These are phyloP conservation scores for Eilema depressum DNA, from an alignment of 2,888 invertebrate species.

Conservation along the genomic window DNA sequence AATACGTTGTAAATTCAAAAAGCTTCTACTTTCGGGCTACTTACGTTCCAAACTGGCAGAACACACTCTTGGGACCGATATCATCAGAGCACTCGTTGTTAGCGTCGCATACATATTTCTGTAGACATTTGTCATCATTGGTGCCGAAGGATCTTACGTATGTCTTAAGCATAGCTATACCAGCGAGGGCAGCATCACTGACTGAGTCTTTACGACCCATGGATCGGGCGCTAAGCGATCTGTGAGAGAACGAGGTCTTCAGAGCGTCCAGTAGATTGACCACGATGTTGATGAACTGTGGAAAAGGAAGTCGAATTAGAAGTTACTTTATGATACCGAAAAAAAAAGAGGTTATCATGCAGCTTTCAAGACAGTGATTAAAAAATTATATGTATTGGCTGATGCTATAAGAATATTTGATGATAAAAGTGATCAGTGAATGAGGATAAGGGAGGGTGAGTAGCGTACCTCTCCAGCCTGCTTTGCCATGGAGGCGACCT, in stretches of 20 bases:
- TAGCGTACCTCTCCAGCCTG: conserved; percentile 97
- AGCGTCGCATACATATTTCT: conserved; percentile 96
- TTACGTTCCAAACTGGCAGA: conserved; percentile 98
- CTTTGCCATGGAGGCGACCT: conserved; percentile 97
- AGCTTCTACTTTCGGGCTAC: conserved; percentile 67
- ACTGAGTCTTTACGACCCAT: conserved; percentile 95
- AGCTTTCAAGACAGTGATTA: conserved; percentile 6
- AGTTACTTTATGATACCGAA: conserved; percentile 11
- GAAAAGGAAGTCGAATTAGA: conserved; percentile 18
- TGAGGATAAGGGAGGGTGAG: conserved; percentile 77
- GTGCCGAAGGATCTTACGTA: conserved; percentile 93
- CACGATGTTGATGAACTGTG: conserved; percentile 96
- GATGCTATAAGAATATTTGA: conserved; percentile 19
- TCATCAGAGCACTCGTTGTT: conserved; percentile 95
- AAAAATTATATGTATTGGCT: conserved; percentile 14
- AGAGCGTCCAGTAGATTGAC: conserved; percentile 96
- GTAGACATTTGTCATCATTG: conserved; percentile 93
- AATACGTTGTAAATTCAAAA: neutral
- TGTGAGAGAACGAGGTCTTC: conserved; percentile 97
- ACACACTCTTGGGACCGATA: conserved; percentile 93
- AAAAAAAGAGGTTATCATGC: conserved; percentile 4
- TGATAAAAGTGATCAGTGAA: conserved; percentile 41
- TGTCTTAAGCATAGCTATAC: conserved; percentile 95
- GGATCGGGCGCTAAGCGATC: conserved; percentile 94
- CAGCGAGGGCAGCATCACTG: conserved; percentile 95